These are phyloP conservation scores for Notechis scutatus DNA, from an alignment of 2,113 vertebrate genomes.

Conservation along the genomic window DNA sequence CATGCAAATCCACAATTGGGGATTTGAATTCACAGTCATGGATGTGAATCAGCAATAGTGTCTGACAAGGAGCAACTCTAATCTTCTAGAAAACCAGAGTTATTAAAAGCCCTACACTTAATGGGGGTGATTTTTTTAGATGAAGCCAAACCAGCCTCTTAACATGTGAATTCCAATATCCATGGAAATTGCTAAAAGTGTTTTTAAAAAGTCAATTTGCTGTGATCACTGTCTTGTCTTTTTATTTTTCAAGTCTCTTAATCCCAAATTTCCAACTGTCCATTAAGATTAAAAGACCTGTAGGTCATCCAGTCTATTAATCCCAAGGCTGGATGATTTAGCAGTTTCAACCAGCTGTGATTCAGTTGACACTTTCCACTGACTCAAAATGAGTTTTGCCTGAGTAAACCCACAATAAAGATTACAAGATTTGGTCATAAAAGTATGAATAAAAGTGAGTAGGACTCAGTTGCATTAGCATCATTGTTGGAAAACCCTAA, in stretches of 20 bases:
- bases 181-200: neutral
- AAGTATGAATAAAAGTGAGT: neutral
- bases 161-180: neutral
- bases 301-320: slow-evolving; percentile 16
- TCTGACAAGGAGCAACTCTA: neutral
- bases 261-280: neutral
- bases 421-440: slow-evolving; percentile 6
- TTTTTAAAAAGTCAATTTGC: neutral
- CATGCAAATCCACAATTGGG: too few relatives aligned
- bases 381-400: slow-evolving; percentile 24
- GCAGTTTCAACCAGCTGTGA: neutral
- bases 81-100: neutral
- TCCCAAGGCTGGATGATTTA: slow-evolving; percentile 8
- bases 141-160: neutral
- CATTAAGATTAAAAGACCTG: slow-evolving; percentile 1
- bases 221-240: neutral
- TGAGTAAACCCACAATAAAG: slow-evolving; percentile 25
- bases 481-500: neutral
- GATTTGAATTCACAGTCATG: neutral
- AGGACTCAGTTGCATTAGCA: neutral
- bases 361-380: slow-evolving; percentile 11
- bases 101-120: neutral
- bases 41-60: rapidly evolving
- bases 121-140: neutral
- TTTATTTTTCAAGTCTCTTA: neutral